Evolutionary conservation across 2,888 invertebrate species (phyloP).

Genomic region (Andrena minutula): DNA sequence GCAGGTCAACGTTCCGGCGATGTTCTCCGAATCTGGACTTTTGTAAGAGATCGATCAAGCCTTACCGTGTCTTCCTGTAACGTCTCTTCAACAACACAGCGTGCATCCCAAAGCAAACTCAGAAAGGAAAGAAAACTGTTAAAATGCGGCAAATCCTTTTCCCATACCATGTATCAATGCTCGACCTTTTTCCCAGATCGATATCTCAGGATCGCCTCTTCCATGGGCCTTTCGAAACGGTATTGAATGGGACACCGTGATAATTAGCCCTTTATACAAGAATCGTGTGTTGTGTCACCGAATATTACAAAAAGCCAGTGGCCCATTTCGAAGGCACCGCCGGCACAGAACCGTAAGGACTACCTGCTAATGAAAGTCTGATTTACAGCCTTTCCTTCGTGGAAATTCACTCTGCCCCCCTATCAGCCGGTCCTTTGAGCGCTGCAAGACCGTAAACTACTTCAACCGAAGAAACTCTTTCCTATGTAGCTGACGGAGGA

Average conservation of each 20-base stretch:
- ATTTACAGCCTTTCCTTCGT: conserved; percentile 51
- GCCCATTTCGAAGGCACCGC: conserved; percentile 5
- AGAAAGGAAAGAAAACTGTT: neutral
- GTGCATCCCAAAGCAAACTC: no score
- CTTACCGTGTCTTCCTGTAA: no score
- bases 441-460: conserved; percentile 34
- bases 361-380: conserved; percentile 60
- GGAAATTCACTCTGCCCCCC: conserved; percentile 48
- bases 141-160: neutral
- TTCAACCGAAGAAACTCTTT: conserved; percentile 5
- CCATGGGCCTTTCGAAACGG: neutral
- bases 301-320: conserved; percentile 37
- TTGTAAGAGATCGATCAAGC: conserved; percentile 18
- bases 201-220: neutral
- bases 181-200: neutral
- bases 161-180: neutral
- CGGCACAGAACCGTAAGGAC: conserved; percentile 18
- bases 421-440: conserved; percentile 14
- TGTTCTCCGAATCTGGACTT: conserved; percentile 23
- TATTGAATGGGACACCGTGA: neutral
- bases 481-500: neutral
- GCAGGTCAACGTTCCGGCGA: conserved; percentile 16
- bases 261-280: conserved; percentile 16
- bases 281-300: conserved; percentile 35
- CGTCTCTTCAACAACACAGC: no score